Evolutionary conservation across 2,888 invertebrate species (phyloP).

Genomic region (Zygothrica quintamaculata): DNA sequence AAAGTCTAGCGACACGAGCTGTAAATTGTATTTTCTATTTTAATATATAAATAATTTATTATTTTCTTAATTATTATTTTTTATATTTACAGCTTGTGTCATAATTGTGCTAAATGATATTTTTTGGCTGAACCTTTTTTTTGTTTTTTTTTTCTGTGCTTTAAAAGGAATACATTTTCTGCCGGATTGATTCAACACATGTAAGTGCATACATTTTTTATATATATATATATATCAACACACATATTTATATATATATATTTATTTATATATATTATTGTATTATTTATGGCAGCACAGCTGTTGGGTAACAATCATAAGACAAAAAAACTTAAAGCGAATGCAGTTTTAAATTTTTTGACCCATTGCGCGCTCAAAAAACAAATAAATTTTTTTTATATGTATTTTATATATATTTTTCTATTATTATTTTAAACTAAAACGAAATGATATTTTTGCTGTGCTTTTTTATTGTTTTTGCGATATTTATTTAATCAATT

Average conservation of each 20-base stretch:
- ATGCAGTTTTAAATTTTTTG: slow-evolving; percentile 60
- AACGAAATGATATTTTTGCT: slow-evolving; percentile 72
- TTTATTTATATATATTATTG: slow-evolving; percentile 27
- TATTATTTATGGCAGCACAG: slow-evolving; percentile 32
- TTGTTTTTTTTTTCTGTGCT: slow-evolving; percentile 33
- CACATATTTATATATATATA: slow-evolving; percentile 15
- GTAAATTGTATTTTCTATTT: not conserved
- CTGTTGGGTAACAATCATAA: slow-evolving; percentile 30
- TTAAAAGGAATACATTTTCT: slow-evolving; percentile 2
- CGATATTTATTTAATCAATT: slow-evolving; percentile 23
- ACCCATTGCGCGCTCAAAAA: slow-evolving; percentile 49
- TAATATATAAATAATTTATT: not conserved
- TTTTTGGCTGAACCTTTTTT: slow-evolving; percentile 82
- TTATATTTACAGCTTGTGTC: slow-evolving; percentile 31
- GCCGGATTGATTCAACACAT: too few species aligned
- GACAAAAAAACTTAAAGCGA: slow-evolving; percentile 54
- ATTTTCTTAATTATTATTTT: too few species aligned
- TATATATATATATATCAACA: too few species aligned
- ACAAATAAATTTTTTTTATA: slow-evolving; percentile 10
- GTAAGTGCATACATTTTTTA: slow-evolving; percentile 6
- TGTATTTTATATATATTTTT: not conserved
- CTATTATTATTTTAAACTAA: too few species aligned
- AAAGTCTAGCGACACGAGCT: slow-evolving; percentile 24
- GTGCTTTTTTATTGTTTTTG: too few species aligned
- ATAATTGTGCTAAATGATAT: slow-evolving; percentile 68